A percentile compares a stretch with the other conserved stretches of the same genome.
These are phyloP conservation scores for Tetragonula carbonaria DNA, from an alignment of 2,888 invertebrate genomes.

Conservation along the genomic window DNA sequence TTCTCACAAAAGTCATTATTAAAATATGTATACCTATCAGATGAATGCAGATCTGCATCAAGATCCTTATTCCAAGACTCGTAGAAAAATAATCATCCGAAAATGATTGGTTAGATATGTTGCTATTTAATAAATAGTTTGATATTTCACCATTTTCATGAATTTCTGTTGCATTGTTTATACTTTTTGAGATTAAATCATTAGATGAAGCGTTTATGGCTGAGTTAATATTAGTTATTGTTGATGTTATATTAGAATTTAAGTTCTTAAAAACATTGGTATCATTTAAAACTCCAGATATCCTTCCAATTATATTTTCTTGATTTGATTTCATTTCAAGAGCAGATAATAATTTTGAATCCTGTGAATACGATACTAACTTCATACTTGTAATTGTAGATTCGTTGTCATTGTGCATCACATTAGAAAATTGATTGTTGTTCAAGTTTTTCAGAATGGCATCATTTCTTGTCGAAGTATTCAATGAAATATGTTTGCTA, in stretches of 20 bases:
- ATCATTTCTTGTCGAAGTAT: slow-evolving; percentile 41
- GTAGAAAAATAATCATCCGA: slow-evolving; percentile 74
- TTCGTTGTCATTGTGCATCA: slow-evolving; percentile 61
- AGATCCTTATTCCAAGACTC: slow-evolving; percentile 87
- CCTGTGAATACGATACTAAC: slow-evolving; percentile 36
- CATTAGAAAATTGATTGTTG: slow-evolving; percentile 49
- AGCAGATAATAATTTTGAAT: slow-evolving; percentile 58
- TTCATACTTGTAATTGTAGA: slow-evolving; percentile 46
- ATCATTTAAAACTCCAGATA: slow-evolving; percentile 56
- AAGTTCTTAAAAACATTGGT: slow-evolving; percentile 62
- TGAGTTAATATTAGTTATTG: slow-evolving; percentile 46
- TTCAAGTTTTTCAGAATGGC: slow-evolving; percentile 36
- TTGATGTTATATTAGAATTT: slow-evolving; percentile 63
- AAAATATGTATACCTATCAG: slow-evolving; percentile 96
- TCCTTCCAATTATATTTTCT: slow-evolving; percentile 48
- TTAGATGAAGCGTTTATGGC: slow-evolving; percentile 48
- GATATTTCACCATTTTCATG: slow-evolving; percentile 28
- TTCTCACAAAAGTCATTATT: slow-evolving; percentile 95
- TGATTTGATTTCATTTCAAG: slow-evolving; percentile 51
- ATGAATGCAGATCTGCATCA: slow-evolving; percentile 95
- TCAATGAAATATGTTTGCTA: slow-evolving; percentile 35
- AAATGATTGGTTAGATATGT: slow-evolving; percentile 45
- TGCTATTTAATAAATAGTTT: slow-evolving; percentile 53
- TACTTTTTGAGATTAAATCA: slow-evolving; percentile 40
- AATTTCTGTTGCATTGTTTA: slow-evolving; percentile 37